These are phyloP conservation scores for Brenthis daphne DNA, from an alignment of 2,888 invertebrate genomes.

Conservation along the genomic window DNA sequence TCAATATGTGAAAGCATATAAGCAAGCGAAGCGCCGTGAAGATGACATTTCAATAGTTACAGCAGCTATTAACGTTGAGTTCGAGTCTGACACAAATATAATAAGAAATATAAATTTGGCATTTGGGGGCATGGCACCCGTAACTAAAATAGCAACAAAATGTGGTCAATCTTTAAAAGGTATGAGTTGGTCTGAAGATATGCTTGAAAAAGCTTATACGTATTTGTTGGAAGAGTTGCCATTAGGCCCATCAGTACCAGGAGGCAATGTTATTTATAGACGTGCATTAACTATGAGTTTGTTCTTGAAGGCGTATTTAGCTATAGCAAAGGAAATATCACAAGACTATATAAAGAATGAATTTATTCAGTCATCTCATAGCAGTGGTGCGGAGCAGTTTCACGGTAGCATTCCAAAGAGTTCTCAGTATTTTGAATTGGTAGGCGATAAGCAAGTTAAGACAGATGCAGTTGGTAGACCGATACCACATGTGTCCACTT, in stretches of 20 bases:
- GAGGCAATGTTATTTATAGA: conserved; percentile 91
- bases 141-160: conserved; percentile 89
- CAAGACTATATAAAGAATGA: conserved; percentile 69
- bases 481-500: conserved; percentile 89
- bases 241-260: conserved; percentile 89
- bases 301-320: conserved; percentile 87
- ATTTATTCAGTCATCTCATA: conserved; percentile 67
- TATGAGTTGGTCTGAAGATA: conserved; percentile 85
- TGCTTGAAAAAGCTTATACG: conserved; percentile 85
- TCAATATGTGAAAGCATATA: conserved; percentile 89
- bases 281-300: conserved; percentile 89
- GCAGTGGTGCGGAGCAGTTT: conserved; percentile 83
- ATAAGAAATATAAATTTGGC: conserved; percentile 85
- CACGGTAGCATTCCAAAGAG: conserved; percentile 83
- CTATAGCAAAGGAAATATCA: conserved; percentile 80
- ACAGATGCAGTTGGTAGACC: conserved; percentile 91
- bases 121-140: conserved; percentile 97
- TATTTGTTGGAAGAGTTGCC: conserved; percentile 89
- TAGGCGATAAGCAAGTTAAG: conserved; percentile 78
- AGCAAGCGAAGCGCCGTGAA: conserved; percentile 92
- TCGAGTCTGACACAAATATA: conserved; percentile 77
- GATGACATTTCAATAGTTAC: conserved; percentile 96
- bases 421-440: conserved; percentile 85
- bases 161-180: conserved; percentile 84
- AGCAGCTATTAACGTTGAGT: conserved; percentile 86